Evolutionary conservation across 2,113 vertebrate species (phyloP).

Genomic region (Danionella cerebrum): DNA sequence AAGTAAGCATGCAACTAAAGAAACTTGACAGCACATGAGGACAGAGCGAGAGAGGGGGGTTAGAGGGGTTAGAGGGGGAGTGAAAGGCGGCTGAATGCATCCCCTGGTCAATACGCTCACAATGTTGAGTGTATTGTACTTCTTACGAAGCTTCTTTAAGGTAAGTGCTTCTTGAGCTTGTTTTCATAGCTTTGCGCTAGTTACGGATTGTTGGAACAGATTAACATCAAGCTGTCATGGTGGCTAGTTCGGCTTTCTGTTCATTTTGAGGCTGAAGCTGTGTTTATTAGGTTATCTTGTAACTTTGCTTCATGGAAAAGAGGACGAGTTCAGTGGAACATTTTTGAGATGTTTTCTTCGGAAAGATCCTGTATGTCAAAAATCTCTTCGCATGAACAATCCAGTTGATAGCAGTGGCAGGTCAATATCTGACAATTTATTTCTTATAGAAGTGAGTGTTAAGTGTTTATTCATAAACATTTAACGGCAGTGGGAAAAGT

Average conservation of each 20-base stretch:
- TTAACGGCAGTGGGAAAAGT: too few relatives aligned
- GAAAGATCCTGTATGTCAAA: not conserved
- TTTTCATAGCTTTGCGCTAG: not conserved
- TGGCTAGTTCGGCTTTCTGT: not conserved
- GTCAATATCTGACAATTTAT: not conserved
- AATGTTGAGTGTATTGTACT: slow-evolving; percentile 44
- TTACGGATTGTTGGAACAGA: not conserved
- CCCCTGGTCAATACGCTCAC: slow-evolving; percentile 11
- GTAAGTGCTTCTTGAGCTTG: slow-evolving; percentile 29
- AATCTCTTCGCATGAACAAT: too few relatives aligned
- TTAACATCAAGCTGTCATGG: not conserved
- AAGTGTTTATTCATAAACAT: too few relatives aligned
- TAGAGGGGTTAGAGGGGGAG: not conserved
- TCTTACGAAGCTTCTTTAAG: slow-evolving; percentile 43
- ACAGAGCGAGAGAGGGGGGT: not conserved
- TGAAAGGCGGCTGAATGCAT: slow-evolving; percentile 6
- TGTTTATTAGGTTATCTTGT: slow-evolving; percentile 4
- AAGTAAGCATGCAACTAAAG: slow-evolving; percentile 23
- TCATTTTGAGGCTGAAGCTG: not conserved
- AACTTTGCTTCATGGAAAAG: not conserved
- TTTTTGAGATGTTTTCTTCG: not conserved
- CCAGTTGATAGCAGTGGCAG: not conserved
- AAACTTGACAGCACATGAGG: not conserved
- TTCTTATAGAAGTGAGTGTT: too few relatives aligned
- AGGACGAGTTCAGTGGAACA: not conserved